phyloP scores from a whole-genome alignment of 2,797 vertebrate genomes.

The Meda fulgida region DNA sequence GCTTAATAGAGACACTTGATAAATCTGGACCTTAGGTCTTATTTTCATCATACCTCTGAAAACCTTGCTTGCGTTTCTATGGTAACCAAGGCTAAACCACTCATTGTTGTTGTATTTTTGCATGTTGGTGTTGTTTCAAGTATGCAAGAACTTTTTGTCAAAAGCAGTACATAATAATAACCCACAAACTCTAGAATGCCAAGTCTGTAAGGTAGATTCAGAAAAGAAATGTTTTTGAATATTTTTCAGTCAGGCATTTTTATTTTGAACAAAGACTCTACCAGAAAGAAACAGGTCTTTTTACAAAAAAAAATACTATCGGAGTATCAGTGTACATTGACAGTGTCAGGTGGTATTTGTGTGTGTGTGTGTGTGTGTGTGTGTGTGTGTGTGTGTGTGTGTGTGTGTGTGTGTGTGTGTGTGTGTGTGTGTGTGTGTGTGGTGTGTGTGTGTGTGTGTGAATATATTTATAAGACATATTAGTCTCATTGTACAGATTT shows the following conservation, averaged over 20 bases:
- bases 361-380: neutral
- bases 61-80: conserved; percentile 44
- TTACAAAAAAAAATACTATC: neutral
- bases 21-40: conserved; percentile 31
- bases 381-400: neutral
- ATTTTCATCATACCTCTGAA: conserved; percentile 34
- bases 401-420: neutral
- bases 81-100: conserved; percentile 48
- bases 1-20: conserved; percentile 35
- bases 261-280: neutral
- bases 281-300: neutral
- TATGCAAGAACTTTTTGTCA: neutral
- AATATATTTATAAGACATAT: neutral
- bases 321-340: neutral
- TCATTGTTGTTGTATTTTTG: conserved; percentile 26
- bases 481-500: neutral
- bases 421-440: neutral
- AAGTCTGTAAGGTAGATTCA: neutral
- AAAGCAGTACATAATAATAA: conserved; percentile 15
- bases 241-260: neutral
- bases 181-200: neutral
- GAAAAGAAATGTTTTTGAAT: neutral
- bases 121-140: conserved; percentile 31
- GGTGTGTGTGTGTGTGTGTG: too few species aligned
- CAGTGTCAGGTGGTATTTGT: neutral